Base-by-base conservation (phyloP, 1,140 invertebrate genomes). In the Pseudomyrmex gracilis region DNA sequence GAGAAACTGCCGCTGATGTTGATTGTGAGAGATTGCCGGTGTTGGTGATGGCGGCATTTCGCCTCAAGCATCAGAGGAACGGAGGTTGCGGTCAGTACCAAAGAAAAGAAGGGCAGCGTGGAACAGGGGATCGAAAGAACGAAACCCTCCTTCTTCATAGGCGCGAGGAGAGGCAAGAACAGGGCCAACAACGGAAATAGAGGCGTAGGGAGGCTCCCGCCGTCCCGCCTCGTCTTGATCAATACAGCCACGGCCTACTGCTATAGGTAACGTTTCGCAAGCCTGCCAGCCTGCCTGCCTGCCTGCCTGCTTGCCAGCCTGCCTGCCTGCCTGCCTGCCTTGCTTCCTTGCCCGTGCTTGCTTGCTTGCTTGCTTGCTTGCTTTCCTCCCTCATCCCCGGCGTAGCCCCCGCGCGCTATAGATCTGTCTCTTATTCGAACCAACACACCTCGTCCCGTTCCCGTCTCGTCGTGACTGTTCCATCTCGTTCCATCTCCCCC, bases 141-240 rank as follows among this genome's bases (percentile, higher is more conserved):
- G 85, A 88, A 86, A 88, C 88, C 85, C 92, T 92, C 90, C 92
- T 4, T 92, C 90, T 90, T 90, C 86, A 87, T 92, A 93, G 89
- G 91, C 90, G 91, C 90, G 90, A 93, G 91, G 90, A 92, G 90
- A 92, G 90, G 90, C 92, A 92, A 93, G 91, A 93, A 93, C 92
- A 91, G 92, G 91, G 92, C 92, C 90, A 93, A 92, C 90, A 93
- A 93, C 92, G 91, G 92, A 92, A 93, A 92, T 93, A 93, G 92
- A 93, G 90, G 92, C 90, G 91, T 92, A 93, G 92, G 76, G 90
- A 92, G 92, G 86, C 90, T 89, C 77, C 34, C 86, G 89, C 89
- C 83, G 86, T 91, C 91, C 93, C 92, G 92, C 93, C 91, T 93
- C 92, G 92, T 94, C 93, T 94, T 94, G 93, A 94, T 94, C 93